These are phyloP conservation scores for Actinemys pallida DNA, from an alignment of 2,113 vertebrate genomes.

Conservation along the genomic window DNA sequence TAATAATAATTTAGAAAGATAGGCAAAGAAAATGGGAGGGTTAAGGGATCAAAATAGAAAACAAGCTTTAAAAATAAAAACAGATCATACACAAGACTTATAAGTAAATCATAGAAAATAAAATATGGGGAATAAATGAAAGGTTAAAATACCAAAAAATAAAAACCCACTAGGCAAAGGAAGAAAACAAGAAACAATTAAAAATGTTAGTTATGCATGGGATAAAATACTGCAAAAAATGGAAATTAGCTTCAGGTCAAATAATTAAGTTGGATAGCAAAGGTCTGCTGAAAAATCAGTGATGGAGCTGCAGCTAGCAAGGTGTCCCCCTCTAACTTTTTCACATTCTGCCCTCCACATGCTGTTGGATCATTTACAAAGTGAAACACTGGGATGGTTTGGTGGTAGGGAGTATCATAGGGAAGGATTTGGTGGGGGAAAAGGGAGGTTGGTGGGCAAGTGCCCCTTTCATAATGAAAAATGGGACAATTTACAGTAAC, in stretches of 20 bases:
- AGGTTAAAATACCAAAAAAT: background rate
- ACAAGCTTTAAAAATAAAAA: background rate
- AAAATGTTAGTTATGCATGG: background rate
- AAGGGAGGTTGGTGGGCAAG: background rate
- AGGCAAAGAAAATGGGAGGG: background rate
- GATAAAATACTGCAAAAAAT: background rate
- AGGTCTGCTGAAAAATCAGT: background rate
- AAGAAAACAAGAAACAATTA: background rate
- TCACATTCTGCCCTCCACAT: background rate
- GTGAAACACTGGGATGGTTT: background rate
- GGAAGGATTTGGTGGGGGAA: background rate
- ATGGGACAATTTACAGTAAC: background rate
- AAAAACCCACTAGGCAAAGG: background rate
- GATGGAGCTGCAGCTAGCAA: background rate
- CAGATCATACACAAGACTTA: background rate
- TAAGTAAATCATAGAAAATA: background rate
- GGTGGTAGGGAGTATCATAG: background rate
- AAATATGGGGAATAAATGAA: accelerated
- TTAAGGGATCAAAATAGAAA: background rate
- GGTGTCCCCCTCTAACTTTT: background rate
- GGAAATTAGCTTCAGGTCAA: background rate
- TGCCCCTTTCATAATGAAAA: background rate
- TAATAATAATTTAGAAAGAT: background rate
- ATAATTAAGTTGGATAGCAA: background rate
- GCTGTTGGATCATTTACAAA: background rate